Base-by-base conservation (phyloP, 2,797 vertebrate species). In the Natrix natrix region DNA sequence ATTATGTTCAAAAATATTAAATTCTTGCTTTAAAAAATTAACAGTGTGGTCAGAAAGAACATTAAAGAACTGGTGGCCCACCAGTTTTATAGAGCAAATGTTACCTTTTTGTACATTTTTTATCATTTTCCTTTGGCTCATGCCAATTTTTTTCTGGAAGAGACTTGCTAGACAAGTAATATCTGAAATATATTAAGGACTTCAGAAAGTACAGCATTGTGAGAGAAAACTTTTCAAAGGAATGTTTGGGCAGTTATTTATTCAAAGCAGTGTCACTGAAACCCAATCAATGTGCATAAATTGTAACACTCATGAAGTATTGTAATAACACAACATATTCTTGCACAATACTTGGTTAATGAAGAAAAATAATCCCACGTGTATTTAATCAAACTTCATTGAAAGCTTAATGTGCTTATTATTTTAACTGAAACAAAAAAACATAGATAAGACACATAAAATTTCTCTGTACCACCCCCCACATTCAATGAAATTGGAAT, bases 151-250 rank as follows among this genome's bases (percentile, higher is more conserved):
- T 98, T 95, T 98, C 97, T 7, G 98, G 97, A 95, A 98, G 96
- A 17, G 98, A 97, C 93, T 98, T 98, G 91, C 98, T 98, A 91
- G 98, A 98, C 94, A 99, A 97, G 96, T 99, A 99, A 96, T 99
- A 99, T 87, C 99, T 99, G 94, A 93, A 57, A 93, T 59, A 56
- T 5, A 97, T 97, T 98, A 97, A 99, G 98, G 97, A 97, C 94
- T 37, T 94, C 95, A 48, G 1, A 1, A 96, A 93, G 56, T 5
- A 94, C 48, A 86, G 55, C 74, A 83, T 52, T 32, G 17, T 87
- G 91, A 83, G 74, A 2, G 37, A 43, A 83, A 5, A 10, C 55
- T 0, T 48, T 48, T 52, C 7, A 14, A 7, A 7, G 24, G 5
- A 0, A 20, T 43, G 8, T 43, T 91, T 92, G 86, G 59, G 66